These are phyloP conservation scores for Phrynocephalus forsythii DNA, from an alignment of 2,797 vertebrate genomes.

Conservation along the genomic window DNA sequence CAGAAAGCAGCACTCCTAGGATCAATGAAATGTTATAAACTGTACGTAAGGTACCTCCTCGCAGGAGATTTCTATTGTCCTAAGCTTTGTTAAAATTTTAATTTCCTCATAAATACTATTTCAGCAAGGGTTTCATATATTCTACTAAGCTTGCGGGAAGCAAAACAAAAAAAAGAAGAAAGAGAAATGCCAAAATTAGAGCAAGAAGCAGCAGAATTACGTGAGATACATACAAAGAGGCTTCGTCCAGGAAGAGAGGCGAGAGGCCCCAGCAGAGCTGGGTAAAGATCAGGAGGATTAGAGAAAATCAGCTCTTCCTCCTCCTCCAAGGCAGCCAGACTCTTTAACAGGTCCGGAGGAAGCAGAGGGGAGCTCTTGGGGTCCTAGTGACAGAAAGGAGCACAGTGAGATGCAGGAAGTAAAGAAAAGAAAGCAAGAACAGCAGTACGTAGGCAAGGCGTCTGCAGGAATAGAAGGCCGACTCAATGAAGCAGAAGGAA, in stretches of 20 bases:
- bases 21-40: neutral
- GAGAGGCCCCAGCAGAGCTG: slow-evolving; percentile 95
- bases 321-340: slow-evolving; percentile 98
- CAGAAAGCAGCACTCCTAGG: slow-evolving; percentile 8
- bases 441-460: slow-evolving; percentile 16
- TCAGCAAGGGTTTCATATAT: slow-evolving; percentile 39
- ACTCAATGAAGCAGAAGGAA: slow-evolving; percentile 24
- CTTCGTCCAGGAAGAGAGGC: slow-evolving; percentile 96
- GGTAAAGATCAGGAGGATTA: slow-evolving; percentile 99
- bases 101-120: neutral
- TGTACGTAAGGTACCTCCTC: neutral
- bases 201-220: slow-evolving; percentile 75
- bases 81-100: neutral
- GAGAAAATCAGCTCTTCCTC: slow-evolving; percentile 98
- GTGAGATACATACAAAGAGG: slow-evolving; percentile 98
- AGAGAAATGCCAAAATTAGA: slow-evolving; percentile 72
- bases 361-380: slow-evolving; percentile 98
- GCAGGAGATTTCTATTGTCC: neutral
- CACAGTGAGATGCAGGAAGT: slow-evolving; percentile 77
- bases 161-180: neutral
- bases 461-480: neutral
- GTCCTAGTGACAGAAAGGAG: slow-evolving; percentile 91
- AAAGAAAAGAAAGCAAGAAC: slow-evolving; percentile 54
- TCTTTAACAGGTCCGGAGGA: slow-evolving; percentile 99
- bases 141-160: slow-evolving; percentile 52